Evolutionary conservation across 2,888 invertebrate genomes (phyloP), one percentile per base, ranked within the genome.

Genomic region (Heliconius cydno): DNA sequence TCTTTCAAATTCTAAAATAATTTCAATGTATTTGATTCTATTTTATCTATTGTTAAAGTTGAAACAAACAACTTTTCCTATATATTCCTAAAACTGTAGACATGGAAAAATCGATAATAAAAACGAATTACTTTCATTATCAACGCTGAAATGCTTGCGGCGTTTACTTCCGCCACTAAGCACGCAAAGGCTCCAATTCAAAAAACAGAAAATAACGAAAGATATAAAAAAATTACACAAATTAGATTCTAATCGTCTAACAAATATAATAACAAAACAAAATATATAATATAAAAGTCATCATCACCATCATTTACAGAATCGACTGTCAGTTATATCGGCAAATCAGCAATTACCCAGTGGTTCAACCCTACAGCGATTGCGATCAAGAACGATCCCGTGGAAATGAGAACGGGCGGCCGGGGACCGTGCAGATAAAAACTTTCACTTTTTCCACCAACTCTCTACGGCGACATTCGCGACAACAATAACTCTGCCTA

Each of bases 391-490:
- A 90, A 90, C 89, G 87, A 88, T 88, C 87, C 88, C 88, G 89
- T 91, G 90, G 90, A 93, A 93, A 94, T 92, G 92, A 92, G 89
- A 92, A 92, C 91, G 91, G 88, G 88, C 89, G 90, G 87, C 91
- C 88, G 85, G 92, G 94, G 92, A 92, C 89, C 82, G 85, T 85
- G 83, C 88, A 91, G 93, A 94, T 94, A 94, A 94, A 94, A 94
- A 94, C 93, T 94, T 94, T 94, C 92, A 92, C 93, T 93, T 93
- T 92, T 92, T 90, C 91, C 89, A 90, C 89, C 90, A 90, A 91
- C 89, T 89, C 92, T 91, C 91, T 82, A 87, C 89, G 91, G 92
- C 87, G 87, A 92, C 91, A 91, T 92, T 92, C 88, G 85, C 86
- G 85, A 87, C 87, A 85, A 90, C 90, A 91, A 91, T 92, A 91